A percentile compares a stretch with the other conserved stretches of the same genome.
Evolutionary conservation across 2,797 vertebrate species (phyloP).

Genomic region (Propithecus perrieri): DNA sequence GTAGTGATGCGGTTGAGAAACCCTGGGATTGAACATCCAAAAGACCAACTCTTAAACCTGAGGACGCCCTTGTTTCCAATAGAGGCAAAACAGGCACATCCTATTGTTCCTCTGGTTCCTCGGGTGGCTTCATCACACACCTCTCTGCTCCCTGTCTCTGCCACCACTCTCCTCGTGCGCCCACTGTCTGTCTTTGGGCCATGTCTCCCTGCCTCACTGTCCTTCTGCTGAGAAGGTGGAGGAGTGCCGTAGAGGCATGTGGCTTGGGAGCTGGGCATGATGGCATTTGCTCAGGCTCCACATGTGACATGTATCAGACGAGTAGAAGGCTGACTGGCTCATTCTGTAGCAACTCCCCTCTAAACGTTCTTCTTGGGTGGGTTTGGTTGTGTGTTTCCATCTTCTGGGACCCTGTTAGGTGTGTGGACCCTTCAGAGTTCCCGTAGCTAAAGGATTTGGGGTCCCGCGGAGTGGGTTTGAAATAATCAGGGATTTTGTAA

Average conservation of each 20-base stretch:
- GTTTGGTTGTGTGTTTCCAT: neutral
- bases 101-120: neutral
- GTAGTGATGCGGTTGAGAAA: neutral
- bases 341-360: neutral
- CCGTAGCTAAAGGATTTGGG: neutral
- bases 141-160: neutral
- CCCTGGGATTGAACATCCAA: neutral
- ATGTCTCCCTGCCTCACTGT: neutral
- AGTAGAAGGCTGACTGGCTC: neutral
- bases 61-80: neutral
- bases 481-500: neutral
- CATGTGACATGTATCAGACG: neutral
- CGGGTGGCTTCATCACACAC: neutral
- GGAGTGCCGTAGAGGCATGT: accelerated
- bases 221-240: neutral
- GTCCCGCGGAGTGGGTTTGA: neutral
- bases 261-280: neutral
- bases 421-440: neutral
- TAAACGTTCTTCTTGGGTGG: neutral
- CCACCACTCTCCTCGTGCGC: neutral
- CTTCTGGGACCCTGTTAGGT: neutral
- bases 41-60: neutral
- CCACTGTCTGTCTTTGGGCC: neutral
- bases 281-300: neutral
- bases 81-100: neutral